Conservation (phyloP, 2,888 invertebrate species). For the Bursaphelenchus okinawaensis region DNA sequence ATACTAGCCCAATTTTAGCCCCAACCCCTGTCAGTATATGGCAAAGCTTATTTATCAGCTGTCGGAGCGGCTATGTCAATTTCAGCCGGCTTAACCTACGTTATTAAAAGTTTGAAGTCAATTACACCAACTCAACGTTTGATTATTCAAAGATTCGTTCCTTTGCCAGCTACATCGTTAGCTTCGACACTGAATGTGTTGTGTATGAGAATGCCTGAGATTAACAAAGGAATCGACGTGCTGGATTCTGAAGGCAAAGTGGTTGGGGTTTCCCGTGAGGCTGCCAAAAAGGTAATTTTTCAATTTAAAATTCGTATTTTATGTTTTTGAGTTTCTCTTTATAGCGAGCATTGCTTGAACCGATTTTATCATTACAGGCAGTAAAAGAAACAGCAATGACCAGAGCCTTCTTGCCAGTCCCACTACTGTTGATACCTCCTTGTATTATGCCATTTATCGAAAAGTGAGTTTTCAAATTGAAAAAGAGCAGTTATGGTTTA, state of each 20-base stretch:
- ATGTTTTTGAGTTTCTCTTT: neutral
- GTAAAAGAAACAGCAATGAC: slow-evolving; percentile 49
- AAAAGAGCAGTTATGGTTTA: slow-evolving; percentile 1
- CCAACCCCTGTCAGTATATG: slow-evolving; percentile 1
- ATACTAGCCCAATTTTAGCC: no score
- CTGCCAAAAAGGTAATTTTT: slow-evolving; percentile 63
- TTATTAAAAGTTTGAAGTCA: slow-evolving; percentile 56
- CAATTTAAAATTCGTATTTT: no score
- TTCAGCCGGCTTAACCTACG: slow-evolving; percentile 78
- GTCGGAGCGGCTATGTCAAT: slow-evolving; percentile 80
- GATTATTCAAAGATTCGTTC: slow-evolving; percentile 69
- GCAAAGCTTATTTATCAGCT: slow-evolving; percentile 66
- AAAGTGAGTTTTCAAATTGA: no score
- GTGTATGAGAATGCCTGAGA: slow-evolving; percentile 41
- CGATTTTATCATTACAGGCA: slow-evolving; percentile 26
- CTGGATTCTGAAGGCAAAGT: slow-evolving; percentile 71
- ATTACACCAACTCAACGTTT: slow-evolving; percentile 66
- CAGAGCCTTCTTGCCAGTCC: slow-evolving; percentile 50
- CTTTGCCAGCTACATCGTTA: slow-evolving; percentile 67
- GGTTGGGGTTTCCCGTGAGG: slow-evolving; percentile 62
- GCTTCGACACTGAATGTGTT: slow-evolving; percentile 12
- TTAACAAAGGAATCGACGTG: slow-evolving; percentile 69
- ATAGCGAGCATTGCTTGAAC: neutral
- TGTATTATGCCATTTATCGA: slow-evolving; percentile 53
- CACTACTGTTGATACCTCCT: slow-evolving; percentile 46